Conservation (phyloP, 2,797 vertebrate species). For the Characodon lateralis region DNA sequence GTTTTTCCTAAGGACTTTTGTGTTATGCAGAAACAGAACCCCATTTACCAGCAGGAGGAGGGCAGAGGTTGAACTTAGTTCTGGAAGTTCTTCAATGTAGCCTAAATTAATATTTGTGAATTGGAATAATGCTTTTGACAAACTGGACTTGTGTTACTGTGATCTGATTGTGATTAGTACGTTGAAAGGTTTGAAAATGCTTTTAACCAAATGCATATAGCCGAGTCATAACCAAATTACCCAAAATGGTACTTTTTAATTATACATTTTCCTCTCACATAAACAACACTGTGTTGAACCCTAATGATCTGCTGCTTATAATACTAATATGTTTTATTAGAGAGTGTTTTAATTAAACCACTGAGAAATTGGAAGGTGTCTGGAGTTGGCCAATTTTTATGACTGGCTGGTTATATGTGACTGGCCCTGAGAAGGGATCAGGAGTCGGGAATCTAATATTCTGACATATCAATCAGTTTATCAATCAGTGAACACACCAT, state of each 20-base stretch:
- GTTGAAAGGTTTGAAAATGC: not conserved
- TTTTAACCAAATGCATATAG: not conserved
- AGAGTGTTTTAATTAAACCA: not conserved
- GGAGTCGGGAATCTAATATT: not conserved
- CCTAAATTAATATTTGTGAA: slow-evolving; percentile 17
- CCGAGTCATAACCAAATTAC: not conserved
- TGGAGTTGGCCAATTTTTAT: not conserved
- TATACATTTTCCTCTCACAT: no score
- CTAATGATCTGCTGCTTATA: not conserved
- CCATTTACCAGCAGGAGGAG: slow-evolving; percentile 1
- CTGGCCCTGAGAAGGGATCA: no score
- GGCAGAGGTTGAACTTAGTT: not conserved
- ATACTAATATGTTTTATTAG: not conserved
- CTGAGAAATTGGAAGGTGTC: not conserved
- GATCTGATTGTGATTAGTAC: slow-evolving; percentile 13
- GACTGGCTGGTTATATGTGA: not conserved
- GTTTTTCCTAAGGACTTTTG: not conserved
- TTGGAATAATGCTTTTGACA: not conserved
- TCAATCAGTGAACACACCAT: not conserved
- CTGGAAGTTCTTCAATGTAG: slow-evolving; percentile 1
- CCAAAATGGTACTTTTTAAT: not conserved
- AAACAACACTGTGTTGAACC: not conserved
- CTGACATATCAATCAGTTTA: not conserved
- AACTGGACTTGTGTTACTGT: not conserved
- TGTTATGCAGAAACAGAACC: not conserved